Percentiles rank a stretch among this genome's conserved stretches.
phyloP scores from a whole-genome alignment of 2,888 invertebrate genomes.

The Drosophila nigricruria region DNA sequence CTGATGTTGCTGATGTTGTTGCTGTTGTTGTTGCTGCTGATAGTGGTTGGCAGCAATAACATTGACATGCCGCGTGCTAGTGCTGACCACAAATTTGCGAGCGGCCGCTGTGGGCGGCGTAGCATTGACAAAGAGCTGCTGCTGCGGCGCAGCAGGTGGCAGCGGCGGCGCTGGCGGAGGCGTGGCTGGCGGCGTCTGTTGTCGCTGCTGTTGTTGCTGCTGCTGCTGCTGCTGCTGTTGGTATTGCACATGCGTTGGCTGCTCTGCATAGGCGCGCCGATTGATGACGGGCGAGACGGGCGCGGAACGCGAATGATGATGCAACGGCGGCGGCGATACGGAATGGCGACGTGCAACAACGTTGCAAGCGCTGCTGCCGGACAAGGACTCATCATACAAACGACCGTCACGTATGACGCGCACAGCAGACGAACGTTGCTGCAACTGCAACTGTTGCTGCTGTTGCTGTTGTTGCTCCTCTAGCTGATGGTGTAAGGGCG shows the following conservation, averaged over 20 bases:
- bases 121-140: slow-evolving; percentile 49
- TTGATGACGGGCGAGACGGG: slow-evolving; percentile 74
- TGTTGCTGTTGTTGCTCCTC: slow-evolving; percentile 33
- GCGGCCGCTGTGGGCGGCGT: slow-evolving; percentile 71
- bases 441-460: slow-evolving; percentile 41
- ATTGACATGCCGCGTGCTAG: slow-evolving; percentile 81
- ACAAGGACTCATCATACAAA: slow-evolving; percentile 81
- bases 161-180: slow-evolving; percentile 42
- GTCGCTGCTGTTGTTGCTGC: slow-evolving; percentile 16
- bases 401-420: slow-evolving; percentile 85
- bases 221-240: slow-evolving; percentile 58
- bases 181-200: slow-evolving; percentile 41
- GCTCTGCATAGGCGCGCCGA: slow-evolving; percentile 69
- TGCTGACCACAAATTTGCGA: slow-evolving; percentile 83
- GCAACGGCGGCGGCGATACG: slow-evolving; percentile 79
- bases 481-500: slow-evolving; percentile 39
- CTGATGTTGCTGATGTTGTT: slow-evolving; percentile 40
- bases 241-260: slow-evolving; percentile 60
- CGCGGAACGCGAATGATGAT: slow-evolving; percentile 80
- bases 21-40: slow-evolving; percentile 59
- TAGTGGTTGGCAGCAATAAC: slow-evolving; percentile 81
- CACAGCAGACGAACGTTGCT: slow-evolving; percentile 58
- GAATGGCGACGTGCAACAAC: slow-evolving; percentile 66
- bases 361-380: slow-evolving; percentile 23
- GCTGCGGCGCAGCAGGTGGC: slow-evolving; percentile 50